Base-by-base conservation (phyloP, 2,888 invertebrate species). In the Chrysolina oricalcia region DNA sequence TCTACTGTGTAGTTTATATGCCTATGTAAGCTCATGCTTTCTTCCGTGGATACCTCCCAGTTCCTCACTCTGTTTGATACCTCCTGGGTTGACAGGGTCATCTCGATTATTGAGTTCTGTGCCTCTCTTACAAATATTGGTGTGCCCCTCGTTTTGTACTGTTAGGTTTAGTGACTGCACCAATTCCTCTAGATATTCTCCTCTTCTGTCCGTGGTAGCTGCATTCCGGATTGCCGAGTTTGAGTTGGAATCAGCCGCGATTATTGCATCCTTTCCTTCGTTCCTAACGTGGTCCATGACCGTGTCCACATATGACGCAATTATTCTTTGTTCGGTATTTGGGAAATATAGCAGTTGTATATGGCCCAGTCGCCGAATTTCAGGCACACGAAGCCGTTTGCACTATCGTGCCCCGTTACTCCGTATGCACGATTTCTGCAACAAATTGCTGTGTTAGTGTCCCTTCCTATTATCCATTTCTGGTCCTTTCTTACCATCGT, bases 81-180 rank as follows among this genome's bases (percentile, higher is more conserved):
- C 17, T 41, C 59, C 10, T 17, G 41, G 0, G 69, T 59, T 19
- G 69, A 59, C 13, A 56, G 21, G 9, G 69, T 69, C 0, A 69
- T 41, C 13, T 27, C 27, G 5, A 27, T 27, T 27, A 27, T 27
- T n/a, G n/a, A n/a, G n/a, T n/a, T n/a, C n/a, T n/a, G 35, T 10
- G 23, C 56, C 10, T 40, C 59, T 40, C 69, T 69, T 5, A 35
- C 40, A 50, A 56, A 69, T 11, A 56, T 56, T 13, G 69, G 69
- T 19, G 53, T 10, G n/a, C 4, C 59, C 59, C 8, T 40, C 40
- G 40, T 69, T 69, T 27, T 69, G 56, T 15, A 64, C 59, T 2
- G 13, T 62, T 23, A 70, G 15, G 35, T 46, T 50, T 11, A 63
- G 46, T 19, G 63, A 23, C 4, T 46, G 27, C 23, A 63, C 40